Evolutionary conservation across 2,888 invertebrate genomes (phyloP).

Genomic region (Diploptera punctata): DNA sequence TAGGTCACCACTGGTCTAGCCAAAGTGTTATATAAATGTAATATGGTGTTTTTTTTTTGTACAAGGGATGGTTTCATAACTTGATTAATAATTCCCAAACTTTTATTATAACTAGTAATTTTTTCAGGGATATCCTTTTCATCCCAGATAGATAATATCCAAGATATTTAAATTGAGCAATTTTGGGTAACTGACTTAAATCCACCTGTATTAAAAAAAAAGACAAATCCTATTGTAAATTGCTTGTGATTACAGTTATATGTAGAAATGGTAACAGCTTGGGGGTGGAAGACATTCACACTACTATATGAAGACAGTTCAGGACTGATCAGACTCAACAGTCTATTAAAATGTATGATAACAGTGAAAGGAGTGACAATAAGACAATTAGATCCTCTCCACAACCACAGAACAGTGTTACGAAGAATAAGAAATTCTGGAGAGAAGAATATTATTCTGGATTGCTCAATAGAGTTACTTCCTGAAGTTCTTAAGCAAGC

Average conservation of each 20-base stretch:
- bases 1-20: no score
- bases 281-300: constrained; percentile 64
- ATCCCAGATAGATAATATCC: no score
- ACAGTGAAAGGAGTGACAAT: constrained; percentile 55
- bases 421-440: constrained; percentile 72
- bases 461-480: constrained; percentile 72
- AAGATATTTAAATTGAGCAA: no score
- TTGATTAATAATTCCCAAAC: no score
- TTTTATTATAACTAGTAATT: no score
- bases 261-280: constrained; percentile 56
- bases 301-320: constrained; percentile 66
- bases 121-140: no score
- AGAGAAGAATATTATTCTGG: constrained; percentile 75
- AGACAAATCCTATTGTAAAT: no score
- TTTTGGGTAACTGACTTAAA: no score
- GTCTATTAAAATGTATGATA: constrained; percentile 58
- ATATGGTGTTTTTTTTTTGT: no score
- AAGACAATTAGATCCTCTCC: constrained; percentile 53
- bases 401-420: constrained; percentile 61
- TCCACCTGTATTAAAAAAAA: no score
- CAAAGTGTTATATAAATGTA: no score
- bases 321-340: constrained; percentile 61
- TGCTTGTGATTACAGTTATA: constrained; percentile 51
- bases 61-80: no score
- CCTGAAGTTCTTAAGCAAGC: constrained; percentile 65